Percentiles rank a stretch among this genome's conserved stretches.
Evolutionary conservation across 53 echinoderm and acorn worm genomes (phyloP).

Genomic region (Stichopus horrens): DNA sequence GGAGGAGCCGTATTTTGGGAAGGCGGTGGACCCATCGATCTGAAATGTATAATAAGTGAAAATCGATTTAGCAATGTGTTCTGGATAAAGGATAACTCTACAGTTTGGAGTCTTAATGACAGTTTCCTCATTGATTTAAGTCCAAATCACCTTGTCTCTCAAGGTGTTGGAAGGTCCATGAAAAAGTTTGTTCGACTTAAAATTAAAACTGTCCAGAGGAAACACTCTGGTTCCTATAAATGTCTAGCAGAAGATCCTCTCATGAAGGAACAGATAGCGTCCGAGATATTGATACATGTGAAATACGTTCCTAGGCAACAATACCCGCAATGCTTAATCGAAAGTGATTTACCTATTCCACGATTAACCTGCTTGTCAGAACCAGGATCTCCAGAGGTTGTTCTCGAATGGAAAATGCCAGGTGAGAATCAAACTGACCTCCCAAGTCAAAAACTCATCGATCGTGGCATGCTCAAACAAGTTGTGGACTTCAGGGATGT

Average conservation of each 20-base stretch:
- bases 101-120: conserved; percentile 34
- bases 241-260: conserved; percentile 33
- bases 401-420: neutral
- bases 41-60: conserved; percentile 9
- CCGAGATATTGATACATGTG: neutral
- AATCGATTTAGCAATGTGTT: conserved; percentile 29
- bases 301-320: conserved; percentile 26
- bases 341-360: neutral
- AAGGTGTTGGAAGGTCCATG: neutral
- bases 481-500: neutral
- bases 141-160: conserved; percentile 19
- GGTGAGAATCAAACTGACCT: neutral
- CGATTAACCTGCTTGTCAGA: conserved; percentile 24
- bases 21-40: conserved; percentile 46
- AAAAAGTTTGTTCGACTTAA: neutral
- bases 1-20: conserved; percentile 23
- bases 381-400: conserved; percentile 31
- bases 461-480: neutral
- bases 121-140: conserved; percentile 4
- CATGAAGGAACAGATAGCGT: neutral
- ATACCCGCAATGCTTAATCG: conserved; percentile 18
- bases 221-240: conserved; percentile 22
- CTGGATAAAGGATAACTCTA: conserved; percentile 43
- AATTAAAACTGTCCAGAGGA: conserved; percentile 26
- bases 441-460: neutral